Percentiles rank a stretch among this genome's conserved stretches.
Evolutionary conservation across 2,888 invertebrate species (phyloP).

Genomic region (Heliconius ethilla): DNA sequence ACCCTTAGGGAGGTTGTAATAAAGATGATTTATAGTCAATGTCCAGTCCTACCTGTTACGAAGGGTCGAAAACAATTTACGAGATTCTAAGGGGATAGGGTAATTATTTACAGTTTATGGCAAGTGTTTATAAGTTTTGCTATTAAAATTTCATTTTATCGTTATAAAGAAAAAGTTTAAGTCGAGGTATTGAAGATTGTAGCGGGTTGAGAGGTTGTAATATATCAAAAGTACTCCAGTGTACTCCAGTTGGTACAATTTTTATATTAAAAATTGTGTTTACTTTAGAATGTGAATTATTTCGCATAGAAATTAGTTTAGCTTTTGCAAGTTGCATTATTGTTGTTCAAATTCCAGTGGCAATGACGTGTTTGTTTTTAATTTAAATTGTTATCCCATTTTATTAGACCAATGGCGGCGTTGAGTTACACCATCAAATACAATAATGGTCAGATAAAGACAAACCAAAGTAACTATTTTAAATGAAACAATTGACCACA

Average conservation of each 20-base stretch:
- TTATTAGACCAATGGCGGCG: not conserved
- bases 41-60: conserved; percentile 69
- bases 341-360: not conserved
- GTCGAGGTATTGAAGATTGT: not conserved
- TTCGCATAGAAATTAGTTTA: not conserved
- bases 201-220: conserved; percentile 1
- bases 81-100: conserved; percentile 59
- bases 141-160: conserved; percentile 33
- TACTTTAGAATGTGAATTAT: not conserved
- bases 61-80: conserved; percentile 78
- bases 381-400: too few relatives aligned
- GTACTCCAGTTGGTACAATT: not conserved
- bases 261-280: conserved; percentile 6
- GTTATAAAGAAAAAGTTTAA: conserved; percentile 2
- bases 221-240: conserved; percentile 8
- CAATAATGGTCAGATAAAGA: not conserved
- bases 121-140: conserved; percentile 36
- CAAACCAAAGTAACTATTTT: too few relatives aligned
- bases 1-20: conserved; percentile 61
- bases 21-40: conserved; percentile 80
- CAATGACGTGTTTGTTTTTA: too few relatives aligned
- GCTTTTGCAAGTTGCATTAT: not conserved
- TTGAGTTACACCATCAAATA: not conserved
- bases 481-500: too few relatives aligned
- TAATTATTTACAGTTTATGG: conserved; percentile 52